Percentiles rank a stretch among this genome's conserved stretches.
phyloP scores from a whole-genome alignment of 2,888 invertebrate species.

The Cryptosula pallasiana region DNA sequence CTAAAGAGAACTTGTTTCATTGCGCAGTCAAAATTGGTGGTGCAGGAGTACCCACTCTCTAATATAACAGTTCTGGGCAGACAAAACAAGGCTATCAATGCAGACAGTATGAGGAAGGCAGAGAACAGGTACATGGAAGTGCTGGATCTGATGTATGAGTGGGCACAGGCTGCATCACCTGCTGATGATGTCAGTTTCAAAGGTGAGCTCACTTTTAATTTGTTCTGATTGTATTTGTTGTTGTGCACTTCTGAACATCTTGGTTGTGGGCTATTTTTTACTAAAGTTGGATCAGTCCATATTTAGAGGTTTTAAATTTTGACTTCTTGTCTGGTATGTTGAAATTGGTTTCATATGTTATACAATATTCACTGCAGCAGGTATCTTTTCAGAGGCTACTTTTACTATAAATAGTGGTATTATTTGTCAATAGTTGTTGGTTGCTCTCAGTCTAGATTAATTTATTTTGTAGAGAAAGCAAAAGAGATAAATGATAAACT shows the following conservation, averaged over 20 bases:
- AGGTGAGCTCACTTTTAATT: background rate
- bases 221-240: background rate
- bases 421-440: no score
- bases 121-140: constrained; percentile 12
- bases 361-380: no score
- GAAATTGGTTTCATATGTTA: no score
- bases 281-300: no score
- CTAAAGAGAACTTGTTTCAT: no score
- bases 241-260: no score
- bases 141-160: constrained; percentile 18
- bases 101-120: constrained; percentile 16
- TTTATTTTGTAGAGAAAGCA: background rate
- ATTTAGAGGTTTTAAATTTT: no score
- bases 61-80: constrained; percentile 4
- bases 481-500: constrained; percentile 12
- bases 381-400: no score
- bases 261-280: no score
- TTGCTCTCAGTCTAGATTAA: no score
- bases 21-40: constrained; percentile 18
- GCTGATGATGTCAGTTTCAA: background rate
- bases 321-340: no score
- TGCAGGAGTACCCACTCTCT: constrained; percentile 17
- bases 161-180: background rate
- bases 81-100: constrained; percentile 19
- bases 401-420: no score